A percentile compares a stretch with the other conserved stretches of the same genome.
These are phyloP conservation scores for Petromus typicus DNA, from an alignment of 2,113 vertebrate species.

Conservation along the genomic window DNA sequence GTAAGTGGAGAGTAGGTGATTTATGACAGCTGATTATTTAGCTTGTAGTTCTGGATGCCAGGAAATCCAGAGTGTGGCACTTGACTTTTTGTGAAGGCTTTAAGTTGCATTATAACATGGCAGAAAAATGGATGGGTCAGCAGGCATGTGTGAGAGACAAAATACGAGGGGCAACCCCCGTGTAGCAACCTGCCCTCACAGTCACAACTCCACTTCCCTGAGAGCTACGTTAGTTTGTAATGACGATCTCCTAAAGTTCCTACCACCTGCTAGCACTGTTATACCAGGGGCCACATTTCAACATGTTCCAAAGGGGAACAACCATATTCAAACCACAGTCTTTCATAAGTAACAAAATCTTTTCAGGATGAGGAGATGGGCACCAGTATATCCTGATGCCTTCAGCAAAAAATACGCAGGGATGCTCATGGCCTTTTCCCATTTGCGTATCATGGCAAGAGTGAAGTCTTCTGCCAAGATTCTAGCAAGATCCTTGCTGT, in stretches of 20 bases:
- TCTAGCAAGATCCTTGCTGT: neutral
- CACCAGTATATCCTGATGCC: neutral
- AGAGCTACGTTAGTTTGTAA: neutral
- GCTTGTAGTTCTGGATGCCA: neutral
- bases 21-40: neutral
- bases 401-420: neutral
- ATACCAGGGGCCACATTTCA: neutral
- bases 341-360: neutral
- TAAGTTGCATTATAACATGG: neutral
- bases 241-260: neutral
- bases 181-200: neutral
- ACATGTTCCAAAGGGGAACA: neutral
- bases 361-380: neutral
- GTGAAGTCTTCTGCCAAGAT: neutral
- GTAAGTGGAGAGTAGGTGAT: neutral
- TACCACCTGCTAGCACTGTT: too few species aligned
- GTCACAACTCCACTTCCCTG: neutral
- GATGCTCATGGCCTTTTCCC: neutral
- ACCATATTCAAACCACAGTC: neutral
- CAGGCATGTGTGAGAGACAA: neutral
- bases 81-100: neutral
- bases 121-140: neutral
- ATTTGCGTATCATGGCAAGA: neutral
- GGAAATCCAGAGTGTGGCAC: neutral
- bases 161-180: neutral